Percentiles rank a stretch among this genome's conserved stretches.
phyloP scores from a whole-genome alignment of 1,140 invertebrate genomes.

The Rhopalosiphum padi region DNA sequence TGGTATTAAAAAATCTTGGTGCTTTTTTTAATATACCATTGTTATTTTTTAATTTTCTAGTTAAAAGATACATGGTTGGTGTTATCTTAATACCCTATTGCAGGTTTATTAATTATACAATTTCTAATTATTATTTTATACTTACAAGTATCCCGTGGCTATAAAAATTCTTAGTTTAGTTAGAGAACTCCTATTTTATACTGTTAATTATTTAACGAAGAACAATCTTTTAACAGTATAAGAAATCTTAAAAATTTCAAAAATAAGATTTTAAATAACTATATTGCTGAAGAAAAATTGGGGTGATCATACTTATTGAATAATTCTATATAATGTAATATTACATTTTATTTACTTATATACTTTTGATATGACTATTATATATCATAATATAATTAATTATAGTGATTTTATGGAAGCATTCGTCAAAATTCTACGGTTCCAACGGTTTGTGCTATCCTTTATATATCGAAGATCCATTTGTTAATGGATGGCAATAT shows the following conservation, averaged over 20 bases:
- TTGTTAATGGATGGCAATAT: constrained; percentile 76
- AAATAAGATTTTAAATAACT: too few relatives aligned
- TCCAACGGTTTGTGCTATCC: constrained; percentile 77
- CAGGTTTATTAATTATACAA: not conserved
- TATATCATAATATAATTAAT: not conserved
- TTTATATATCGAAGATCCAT: constrained; percentile 76
- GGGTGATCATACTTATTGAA: too few relatives aligned
- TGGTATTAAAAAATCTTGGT: too few relatives aligned
- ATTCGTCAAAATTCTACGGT: constrained; percentile 74
- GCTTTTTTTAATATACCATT: too few relatives aligned
- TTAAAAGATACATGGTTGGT: not conserved
- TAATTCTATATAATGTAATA: not conserved
- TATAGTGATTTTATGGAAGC: constrained; percentile 70
- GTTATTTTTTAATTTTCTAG: not conserved
- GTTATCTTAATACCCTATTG: not conserved
- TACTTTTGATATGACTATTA: not conserved
- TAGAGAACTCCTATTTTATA: too few relatives aligned
- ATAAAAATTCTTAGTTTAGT: too few relatives aligned
- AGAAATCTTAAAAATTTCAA: too few relatives aligned
- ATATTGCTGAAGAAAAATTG: too few relatives aligned
- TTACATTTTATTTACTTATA: not conserved
- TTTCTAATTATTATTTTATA: not conserved
- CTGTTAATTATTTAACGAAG: too few relatives aligned
- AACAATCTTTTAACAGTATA: too few relatives aligned
- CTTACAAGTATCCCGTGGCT: too few relatives aligned